These are phyloP conservation scores for Yponomeuta evonymella DNA, from an alignment of 2,888 invertebrate genomes.

Conservation along the genomic window DNA sequence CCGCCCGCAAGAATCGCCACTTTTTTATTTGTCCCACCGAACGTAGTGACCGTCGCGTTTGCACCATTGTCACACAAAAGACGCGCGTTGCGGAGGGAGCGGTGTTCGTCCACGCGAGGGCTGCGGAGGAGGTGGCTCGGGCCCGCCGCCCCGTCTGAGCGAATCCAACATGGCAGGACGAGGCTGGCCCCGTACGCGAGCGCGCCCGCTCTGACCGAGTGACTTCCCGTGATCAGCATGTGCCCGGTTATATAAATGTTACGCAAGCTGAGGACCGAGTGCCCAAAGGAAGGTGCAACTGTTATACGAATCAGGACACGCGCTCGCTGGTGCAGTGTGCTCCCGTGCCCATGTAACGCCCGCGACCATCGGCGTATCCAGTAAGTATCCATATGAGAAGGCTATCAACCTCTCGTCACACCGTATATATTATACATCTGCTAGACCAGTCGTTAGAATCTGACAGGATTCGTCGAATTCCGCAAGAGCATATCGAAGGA, in stretches of 20 bases:
- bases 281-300: slow-evolving; percentile 51
- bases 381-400: slow-evolving; percentile 43
- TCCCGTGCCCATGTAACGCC: slow-evolving; percentile 56
- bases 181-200: slow-evolving; percentile 40
- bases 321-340: slow-evolving; percentile 42
- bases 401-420: not conserved
- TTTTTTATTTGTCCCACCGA: slow-evolving; percentile 64
- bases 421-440: not conserved
- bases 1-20: slow-evolving; percentile 58
- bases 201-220: slow-evolving; percentile 42
- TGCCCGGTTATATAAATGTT: slow-evolving; percentile 69
- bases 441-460: not conserved
- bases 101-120: slow-evolving; percentile 24
- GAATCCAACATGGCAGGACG: slow-evolving; percentile 62
- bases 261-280: slow-evolving; percentile 63
- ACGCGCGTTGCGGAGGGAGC: slow-evolving; percentile 23
- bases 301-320: slow-evolving; percentile 41
- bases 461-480: not conserved
- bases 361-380: slow-evolving; percentile 37
- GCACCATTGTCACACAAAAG: slow-evolving; percentile 41
- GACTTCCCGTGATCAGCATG: slow-evolving; percentile 45
- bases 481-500: not conserved
- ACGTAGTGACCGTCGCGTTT: slow-evolving; percentile 47
- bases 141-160: slow-evolving; percentile 21
- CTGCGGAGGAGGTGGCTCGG: slow-evolving; percentile 20